Evolutionary conservation across 2,113 vertebrate genomes (phyloP), one percentile per base, ranked within the genome.

Genomic region (Anguilla rostrata): DNA sequence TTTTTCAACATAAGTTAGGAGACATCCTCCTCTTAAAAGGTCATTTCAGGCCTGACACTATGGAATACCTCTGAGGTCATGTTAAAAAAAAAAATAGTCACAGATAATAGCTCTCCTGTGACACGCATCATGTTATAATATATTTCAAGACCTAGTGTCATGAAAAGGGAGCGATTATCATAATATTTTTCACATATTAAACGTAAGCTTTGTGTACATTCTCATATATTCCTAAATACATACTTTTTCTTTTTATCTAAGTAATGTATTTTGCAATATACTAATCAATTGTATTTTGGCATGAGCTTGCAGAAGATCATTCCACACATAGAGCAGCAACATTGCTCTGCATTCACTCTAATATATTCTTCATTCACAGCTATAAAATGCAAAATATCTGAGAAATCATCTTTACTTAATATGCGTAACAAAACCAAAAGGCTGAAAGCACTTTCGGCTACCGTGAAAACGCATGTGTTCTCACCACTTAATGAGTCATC

Each of bases 31-130:
- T 66, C 60, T 14, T 11, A 88, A 87, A 91, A 90, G 86, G 87
- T 90, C 87, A 89, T 53, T 89, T 87, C 60, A 86, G 81, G 71
- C 57, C 39, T 84, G 83, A 86, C 40, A 89, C 86, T 83, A 46
- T 26, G 75, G 15, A 29, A 84, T 83, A 89, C 84, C 85, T 86
- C 60, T 86, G 80, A 79, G 83, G 84, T 79, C 18, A 80, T 39
- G 60, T 26, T 66, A 66, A 66, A 66, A 66, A 18, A 20, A 9
- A 34, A 34, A 34, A 34, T 0, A 66, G 12, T 53, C 49, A 53
- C 60, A 22, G 60, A 66, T 26, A 22, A 22, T 1, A 22, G 60
- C 20, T 66, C 60, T 66, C 60, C 22, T 11, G 12, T 53, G 49
- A 11, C 49, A 14, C 49, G 49, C 12, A 53, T 53, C 49, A 53